Evolutionary conservation across 2,888 invertebrate genomes (phyloP).

Genomic region (Orthosia cruda): DNA sequence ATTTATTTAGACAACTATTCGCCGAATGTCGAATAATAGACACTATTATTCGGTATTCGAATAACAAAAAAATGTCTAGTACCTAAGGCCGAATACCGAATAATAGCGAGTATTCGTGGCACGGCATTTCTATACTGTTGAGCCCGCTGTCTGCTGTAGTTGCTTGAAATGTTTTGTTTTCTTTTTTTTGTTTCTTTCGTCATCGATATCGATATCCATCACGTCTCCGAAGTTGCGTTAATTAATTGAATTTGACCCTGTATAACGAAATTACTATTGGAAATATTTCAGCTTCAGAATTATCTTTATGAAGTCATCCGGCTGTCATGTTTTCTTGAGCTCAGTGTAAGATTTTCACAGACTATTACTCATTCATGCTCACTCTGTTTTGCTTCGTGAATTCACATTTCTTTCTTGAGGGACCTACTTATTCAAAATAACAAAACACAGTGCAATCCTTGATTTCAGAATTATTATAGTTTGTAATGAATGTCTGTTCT

Average conservation of each 20-base stretch:
- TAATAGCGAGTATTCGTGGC: too few species aligned
- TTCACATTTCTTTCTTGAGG: slow-evolving; percentile 5
- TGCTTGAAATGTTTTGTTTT: neutral
- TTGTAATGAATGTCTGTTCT: neutral
- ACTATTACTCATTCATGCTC: slow-evolving; percentile 8
- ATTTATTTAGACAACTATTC: too few species aligned
- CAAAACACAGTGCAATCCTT: slow-evolving; percentile 10
- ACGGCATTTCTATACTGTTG: too few species aligned
- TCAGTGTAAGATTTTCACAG: neutral
- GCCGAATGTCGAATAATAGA: too few species aligned
- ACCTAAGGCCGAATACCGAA: too few species aligned
- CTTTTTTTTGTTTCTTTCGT: neutral
- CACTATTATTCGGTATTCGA: too few species aligned
- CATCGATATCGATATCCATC: neutral
- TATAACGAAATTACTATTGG: neutral
- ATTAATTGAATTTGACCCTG: neutral
- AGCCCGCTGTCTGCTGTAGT: neutral
- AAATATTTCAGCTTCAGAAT: neutral
- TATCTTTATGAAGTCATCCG: neutral
- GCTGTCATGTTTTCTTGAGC: slow-evolving; percentile 14
- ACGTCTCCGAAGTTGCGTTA: neutral
- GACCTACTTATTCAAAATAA: neutral
- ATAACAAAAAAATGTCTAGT: too few species aligned
- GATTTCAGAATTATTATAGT: neutral
- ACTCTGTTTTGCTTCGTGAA: slow-evolving; percentile 11